These are phyloP conservation scores for Alosa alosa DNA, from an alignment of 2,113 vertebrate species.

Conservation along the genomic window DNA sequence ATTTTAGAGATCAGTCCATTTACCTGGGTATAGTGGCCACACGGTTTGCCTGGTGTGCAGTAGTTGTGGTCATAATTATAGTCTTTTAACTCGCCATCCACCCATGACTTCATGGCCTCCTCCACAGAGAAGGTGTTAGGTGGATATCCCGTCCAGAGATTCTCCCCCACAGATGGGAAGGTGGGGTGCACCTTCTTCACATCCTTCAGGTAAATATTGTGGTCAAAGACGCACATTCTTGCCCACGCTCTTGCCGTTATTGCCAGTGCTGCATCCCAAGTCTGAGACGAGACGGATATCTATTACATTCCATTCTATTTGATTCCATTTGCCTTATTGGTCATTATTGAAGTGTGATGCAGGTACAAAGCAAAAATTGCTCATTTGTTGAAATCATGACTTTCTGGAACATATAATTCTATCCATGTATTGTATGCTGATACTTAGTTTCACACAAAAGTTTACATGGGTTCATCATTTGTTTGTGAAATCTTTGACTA, in stretches of 20 bases:
- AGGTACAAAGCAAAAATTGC: too few species aligned
- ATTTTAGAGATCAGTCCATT: not conserved
- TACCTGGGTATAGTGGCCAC: slow-evolving; percentile 70
- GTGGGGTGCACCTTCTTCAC: slow-evolving; percentile 37
- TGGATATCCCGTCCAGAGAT: slow-evolving; percentile 55
- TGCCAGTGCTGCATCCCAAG: slow-evolving; percentile 65
- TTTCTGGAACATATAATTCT: too few species aligned
- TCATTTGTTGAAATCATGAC: too few species aligned
- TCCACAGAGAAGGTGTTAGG: not conserved
- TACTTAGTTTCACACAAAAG: too few species aligned
- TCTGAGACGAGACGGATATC: slow-evolving; percentile 40
- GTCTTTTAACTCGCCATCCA: slow-evolving; percentile 22
- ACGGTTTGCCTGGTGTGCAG: not conserved
- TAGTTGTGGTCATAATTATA: not conserved
- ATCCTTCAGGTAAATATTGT: slow-evolving; percentile 46
- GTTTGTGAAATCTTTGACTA: too few species aligned
- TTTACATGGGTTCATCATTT: too few species aligned
- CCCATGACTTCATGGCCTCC: not conserved
- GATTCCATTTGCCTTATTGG: too few species aligned
- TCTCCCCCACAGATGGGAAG: slow-evolving; percentile 62
- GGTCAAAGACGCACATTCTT: slow-evolving; percentile 41
- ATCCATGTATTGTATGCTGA: too few species aligned
- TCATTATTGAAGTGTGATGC: too few species aligned
- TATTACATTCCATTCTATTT: not conserved
- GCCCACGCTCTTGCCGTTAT: slow-evolving; percentile 58